Conservation (phyloP, 2,797 vertebrate genomes). For the Staurois parvus region DNA sequence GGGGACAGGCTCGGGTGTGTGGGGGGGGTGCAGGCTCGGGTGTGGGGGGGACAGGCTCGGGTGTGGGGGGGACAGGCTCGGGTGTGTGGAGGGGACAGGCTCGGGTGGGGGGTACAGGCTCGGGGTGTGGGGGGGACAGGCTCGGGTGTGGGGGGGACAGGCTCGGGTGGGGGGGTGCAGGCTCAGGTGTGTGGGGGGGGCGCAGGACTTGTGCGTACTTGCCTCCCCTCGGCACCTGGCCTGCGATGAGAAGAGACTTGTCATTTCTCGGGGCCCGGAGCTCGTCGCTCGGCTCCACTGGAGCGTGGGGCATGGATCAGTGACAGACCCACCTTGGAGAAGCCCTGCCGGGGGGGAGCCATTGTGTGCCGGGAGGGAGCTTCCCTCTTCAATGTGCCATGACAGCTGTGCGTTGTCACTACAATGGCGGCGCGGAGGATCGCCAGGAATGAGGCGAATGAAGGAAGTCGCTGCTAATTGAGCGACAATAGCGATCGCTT, state of each 20-base stretch:
- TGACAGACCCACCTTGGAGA: background rate
- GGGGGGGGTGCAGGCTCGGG: too few relatives aligned
- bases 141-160: too few relatives aligned
- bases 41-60: too few relatives aligned
- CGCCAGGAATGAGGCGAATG: constrained; percentile 48
- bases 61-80: too few relatives aligned
- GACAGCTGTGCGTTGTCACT: constrained; percentile 19
- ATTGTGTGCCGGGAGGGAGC: constrained; percentile 27
- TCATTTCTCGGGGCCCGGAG: constrained; percentile 6
- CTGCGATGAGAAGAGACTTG: background rate
- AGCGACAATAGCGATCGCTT: background rate
- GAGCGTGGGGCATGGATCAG: constrained; percentile 32
- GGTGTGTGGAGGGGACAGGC: too few relatives aligned
- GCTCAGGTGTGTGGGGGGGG: too few relatives aligned
- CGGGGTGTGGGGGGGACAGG: too few relatives aligned
- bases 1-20: too few relatives aligned
- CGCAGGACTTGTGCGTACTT: background rate
- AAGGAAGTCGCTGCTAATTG: constrained; percentile 27
- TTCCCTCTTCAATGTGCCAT: constrained; percentile 44
- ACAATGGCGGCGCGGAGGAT: constrained; percentile 1
- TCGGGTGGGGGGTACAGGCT: too few relatives aligned
- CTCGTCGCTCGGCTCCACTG: background rate
- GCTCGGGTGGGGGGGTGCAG: background rate
- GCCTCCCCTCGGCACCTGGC: constrained; percentile 41
- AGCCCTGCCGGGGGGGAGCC: background rate